Base-by-base conservation (phyloP, 2,113 vertebrate species). In the Aphyosemion australe region DNA sequence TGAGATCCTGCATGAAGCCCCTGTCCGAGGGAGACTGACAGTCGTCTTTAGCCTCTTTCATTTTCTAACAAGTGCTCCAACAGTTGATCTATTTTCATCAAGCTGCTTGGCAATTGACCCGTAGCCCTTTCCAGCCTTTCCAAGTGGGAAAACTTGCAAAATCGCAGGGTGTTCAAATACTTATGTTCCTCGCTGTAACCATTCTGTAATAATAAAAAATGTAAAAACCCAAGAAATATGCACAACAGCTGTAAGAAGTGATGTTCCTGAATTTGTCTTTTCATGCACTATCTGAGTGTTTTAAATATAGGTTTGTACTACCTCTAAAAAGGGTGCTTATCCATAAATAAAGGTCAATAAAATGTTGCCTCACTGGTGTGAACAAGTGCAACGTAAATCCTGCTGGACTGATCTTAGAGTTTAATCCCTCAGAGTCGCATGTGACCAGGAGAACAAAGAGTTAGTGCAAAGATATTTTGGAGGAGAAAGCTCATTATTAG, bases 321-420 rank as follows among this genome's bases (percentile, higher is more conserved):
- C 46, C 46, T 78, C 53, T 69, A 47, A 32, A 51, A 69, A 72
- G 13, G 14, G 12, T 41, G 12, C n/a, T 72, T 19, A 57, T 31
- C 69, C 79, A 64, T 45, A 37, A 85, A 47, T 84, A 74, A 80
- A 84, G 37, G 18, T 64, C 42, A 26, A 1, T 45, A 46, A 60
- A 37, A 61, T 45, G 1, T 55, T 58, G 55, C 5, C 12, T 46
- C 10, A 62, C 1, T 51, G 15, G 26, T 54, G 21, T 19, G 21
- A 64, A 52, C 37, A 43, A 31, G 19, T 26, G 3, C 26, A 26
- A 26, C 3, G 26, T 39, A 42, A 8, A 70, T 58, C 14, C 5
- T 9, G n/a, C 16, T 34, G 16, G 1, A 5, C 49, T 20, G 51
- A 15, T 42, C 4, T 42, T 12, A 42, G 16, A 18, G 45, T 16